These are phyloP conservation scores for Lumbricus terrestris DNA, from an alignment of 2,888 invertebrate species.

Conservation along the genomic window DNA sequence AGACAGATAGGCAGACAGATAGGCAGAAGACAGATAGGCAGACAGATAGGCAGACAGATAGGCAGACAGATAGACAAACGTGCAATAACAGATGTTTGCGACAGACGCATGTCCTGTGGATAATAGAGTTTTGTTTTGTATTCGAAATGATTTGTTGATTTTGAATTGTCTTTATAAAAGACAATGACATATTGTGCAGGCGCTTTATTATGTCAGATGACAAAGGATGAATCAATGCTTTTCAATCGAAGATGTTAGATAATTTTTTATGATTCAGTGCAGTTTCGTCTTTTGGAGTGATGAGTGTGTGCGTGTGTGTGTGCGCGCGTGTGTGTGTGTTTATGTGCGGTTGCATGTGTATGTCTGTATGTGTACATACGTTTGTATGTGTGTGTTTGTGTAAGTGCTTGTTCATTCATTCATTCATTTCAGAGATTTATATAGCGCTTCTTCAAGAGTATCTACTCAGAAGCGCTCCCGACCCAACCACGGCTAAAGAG, in stretches of 20 bases:
- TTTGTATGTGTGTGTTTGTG: not conserved
- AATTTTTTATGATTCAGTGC: not conserved
- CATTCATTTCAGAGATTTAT: no score
- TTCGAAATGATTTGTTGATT: not conserved
- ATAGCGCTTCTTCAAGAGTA: no score
- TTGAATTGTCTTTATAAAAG: not conserved
- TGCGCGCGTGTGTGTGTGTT: conserved; percentile 5
- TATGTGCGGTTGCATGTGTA: not conserved
- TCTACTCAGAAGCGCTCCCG: no score
- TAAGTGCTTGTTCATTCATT: no score
- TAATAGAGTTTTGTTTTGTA: not conserved
- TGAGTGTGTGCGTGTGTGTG: not conserved
- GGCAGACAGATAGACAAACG: no score
- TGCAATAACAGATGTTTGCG: not conserved
- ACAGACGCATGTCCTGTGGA: not conserved
- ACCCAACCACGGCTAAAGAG: no score
- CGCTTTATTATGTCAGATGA: not conserved
- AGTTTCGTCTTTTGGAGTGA: not conserved
- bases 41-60: no score
- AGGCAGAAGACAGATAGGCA: no score
- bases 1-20: no score
- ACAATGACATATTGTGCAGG: not conserved
- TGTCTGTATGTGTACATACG: not conserved
- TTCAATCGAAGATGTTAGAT: not conserved
- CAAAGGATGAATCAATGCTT: not conserved